Percentiles rank a stretch among this genome's conserved stretches.
phyloP scores from a whole-genome alignment of 2,797 vertebrate genomes.

The Diplodus sargus region DNA sequence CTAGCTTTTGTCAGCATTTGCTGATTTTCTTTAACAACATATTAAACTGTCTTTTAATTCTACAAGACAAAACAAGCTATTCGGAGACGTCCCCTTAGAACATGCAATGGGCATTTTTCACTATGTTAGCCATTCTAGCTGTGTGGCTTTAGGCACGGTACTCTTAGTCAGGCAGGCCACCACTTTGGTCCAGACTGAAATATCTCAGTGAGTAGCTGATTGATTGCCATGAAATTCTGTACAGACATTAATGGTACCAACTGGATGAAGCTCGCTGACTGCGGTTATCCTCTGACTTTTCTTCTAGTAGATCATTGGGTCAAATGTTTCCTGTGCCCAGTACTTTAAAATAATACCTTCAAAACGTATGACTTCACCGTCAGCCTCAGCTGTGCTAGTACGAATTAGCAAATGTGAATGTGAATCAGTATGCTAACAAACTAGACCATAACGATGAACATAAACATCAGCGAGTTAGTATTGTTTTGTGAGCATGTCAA shows the following conservation, averaged over 20 bases:
- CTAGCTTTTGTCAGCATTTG: background rate
- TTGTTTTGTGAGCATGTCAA: no score
- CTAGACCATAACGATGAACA: no score
- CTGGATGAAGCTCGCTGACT: background rate
- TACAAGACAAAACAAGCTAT: background rate
- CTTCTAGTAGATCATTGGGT: no score
- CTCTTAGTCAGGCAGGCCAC: background rate
- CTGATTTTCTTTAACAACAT: background rate
- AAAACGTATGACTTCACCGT: no score
- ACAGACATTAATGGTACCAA: background rate
- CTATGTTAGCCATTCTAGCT: background rate
- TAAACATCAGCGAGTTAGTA: no score
- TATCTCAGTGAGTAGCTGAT: background rate
- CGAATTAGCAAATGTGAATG: no score
- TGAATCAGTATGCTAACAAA: no score
- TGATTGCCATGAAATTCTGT: no score
- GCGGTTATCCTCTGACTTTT: background rate
- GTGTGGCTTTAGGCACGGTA: background rate
- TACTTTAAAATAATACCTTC: no score
- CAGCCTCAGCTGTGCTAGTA: no score
- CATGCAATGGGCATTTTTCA: background rate
- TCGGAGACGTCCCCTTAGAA: background rate
- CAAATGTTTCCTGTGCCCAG: no score
- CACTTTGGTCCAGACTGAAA: background rate
- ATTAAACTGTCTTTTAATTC: background rate